Conservation (phyloP, 2,888 invertebrate genomes). For the Callyntrura guangdongensis region DNA sequence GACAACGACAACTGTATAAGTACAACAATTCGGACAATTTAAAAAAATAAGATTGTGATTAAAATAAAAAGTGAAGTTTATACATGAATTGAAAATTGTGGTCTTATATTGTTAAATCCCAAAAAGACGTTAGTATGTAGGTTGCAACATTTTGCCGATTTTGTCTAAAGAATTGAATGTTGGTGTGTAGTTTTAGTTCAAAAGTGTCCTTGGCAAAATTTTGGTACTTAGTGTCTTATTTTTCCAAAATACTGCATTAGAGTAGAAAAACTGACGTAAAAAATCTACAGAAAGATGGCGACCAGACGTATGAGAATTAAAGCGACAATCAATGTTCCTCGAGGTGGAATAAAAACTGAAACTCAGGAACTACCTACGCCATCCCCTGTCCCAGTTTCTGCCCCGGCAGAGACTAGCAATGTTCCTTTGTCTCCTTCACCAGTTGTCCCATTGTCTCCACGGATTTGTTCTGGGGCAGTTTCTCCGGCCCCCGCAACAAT, state of each 20-base stretch:
- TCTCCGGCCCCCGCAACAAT: background rate
- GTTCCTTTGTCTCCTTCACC: background rate
- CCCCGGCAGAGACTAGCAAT: background rate
- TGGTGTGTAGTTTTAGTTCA: too few relatives aligned
- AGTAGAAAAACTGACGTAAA: background rate
- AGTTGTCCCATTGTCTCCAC: background rate
- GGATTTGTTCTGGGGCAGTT: constrained; percentile 8
- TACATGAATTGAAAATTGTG: too few relatives aligned
- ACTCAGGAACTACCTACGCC: constrained; percentile 49
- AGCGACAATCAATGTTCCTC: constrained; percentile 81
- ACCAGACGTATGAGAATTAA: constrained; percentile 83
- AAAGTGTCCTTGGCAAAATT: too few relatives aligned
- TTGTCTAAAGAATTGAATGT: too few relatives aligned
- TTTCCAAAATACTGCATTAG: background rate
- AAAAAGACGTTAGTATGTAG: too few relatives aligned
- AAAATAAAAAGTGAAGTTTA: too few relatives aligned
- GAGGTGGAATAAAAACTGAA: constrained; percentile 66
- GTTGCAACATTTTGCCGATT: too few relatives aligned
- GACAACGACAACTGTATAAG: too few relatives aligned
- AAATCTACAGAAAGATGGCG: constrained; percentile 64
- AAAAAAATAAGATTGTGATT: too few relatives aligned
- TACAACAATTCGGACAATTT: too few relatives aligned
- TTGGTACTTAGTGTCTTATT: background rate
- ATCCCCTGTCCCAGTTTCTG: background rate
- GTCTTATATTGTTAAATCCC: too few relatives aligned